Base-by-base conservation (phyloP, 2,888 invertebrate genomes). In the Sphecodes monilicornis region DNA sequence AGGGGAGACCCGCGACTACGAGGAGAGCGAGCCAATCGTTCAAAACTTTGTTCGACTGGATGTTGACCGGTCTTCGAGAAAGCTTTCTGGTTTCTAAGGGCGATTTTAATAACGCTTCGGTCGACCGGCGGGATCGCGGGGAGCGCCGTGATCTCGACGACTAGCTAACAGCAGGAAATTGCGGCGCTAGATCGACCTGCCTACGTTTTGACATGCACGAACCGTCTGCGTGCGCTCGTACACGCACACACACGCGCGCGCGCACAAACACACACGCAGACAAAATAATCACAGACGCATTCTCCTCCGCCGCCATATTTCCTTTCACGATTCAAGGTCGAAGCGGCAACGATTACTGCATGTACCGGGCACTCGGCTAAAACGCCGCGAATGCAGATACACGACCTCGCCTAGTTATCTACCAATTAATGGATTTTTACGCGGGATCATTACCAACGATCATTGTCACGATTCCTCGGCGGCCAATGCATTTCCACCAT, bases 241-340 rank as follows among this genome's bases (percentile, higher is more conserved):
- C n/a, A 54, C n/a, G 18, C 54, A 4, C 13, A 29, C 60, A 13
- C 60, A 5, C 13, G 11, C 43, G 11, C 43, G 43, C 13, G 13
- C 16, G 16, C 46, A 46, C 16, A 46, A 13, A 16, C 43, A 13
- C 13, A 13, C 46, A 46, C 46, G 16, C 18, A 46, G n/a, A n/a
- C 73, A 79, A 75, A 81, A 86, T 78, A 78, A 78, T 46, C 74
- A 60, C 68, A 80, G 76, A 83, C 84, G 86, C 84, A 90, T 89
- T 89, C 86, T 79, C 82, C 46, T 78, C 82, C 46, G 36, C 54
- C 85, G 89, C 83, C 86, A 86, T 89, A 83, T 88, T 89, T 87
- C 90, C 89, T 90, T 90, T 90, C 89, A 90, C 89, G 78, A 76
- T 39, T 84, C 90, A 89, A 89, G 89, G 88, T 89, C 82, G 82